Evolutionary conservation across 2,797 vertebrate species (phyloP).

Genomic region (Anguilla anguilla): DNA sequence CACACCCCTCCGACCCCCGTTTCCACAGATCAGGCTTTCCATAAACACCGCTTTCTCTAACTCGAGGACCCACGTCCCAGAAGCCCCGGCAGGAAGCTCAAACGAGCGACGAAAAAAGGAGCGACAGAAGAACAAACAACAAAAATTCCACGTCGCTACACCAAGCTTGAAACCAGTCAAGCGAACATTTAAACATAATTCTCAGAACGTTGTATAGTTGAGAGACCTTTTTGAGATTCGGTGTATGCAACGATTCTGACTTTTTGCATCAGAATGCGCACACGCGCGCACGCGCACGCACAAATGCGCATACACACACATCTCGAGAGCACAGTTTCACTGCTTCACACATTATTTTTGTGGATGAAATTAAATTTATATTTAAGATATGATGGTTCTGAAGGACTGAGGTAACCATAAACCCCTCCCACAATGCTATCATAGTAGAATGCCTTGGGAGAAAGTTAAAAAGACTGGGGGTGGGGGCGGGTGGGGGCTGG

Average conservation of each 20-base stretch:
- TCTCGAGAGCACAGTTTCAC: background rate
- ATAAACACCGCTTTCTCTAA: slow-evolving; percentile 5
- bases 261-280: slow-evolving; percentile 55
- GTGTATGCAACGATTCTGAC: slow-evolving; percentile 59
- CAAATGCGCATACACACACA: background rate
- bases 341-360: background rate
- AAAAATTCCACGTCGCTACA: slow-evolving; percentile 64
- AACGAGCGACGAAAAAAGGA: slow-evolving; percentile 48
- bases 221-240: slow-evolving; percentile 59
- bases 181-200: slow-evolving; percentile 68
- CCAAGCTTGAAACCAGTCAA: slow-evolving; percentile 97
- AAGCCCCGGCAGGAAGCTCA: slow-evolving; percentile 29
- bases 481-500: no score
- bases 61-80: slow-evolving; percentile 13
- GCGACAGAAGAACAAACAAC: slow-evolving; percentile 61
- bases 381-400: background rate
- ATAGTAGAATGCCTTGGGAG: background rate
- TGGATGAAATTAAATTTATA: slow-evolving; percentile 8
- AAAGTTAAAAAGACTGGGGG: background rate
- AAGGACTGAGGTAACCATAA: slow-evolving; percentile 10
- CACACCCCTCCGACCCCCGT: background rate
- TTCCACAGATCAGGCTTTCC: slow-evolving; percentile 4
- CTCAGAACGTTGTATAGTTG: slow-evolving; percentile 45
- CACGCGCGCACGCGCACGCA: no score
- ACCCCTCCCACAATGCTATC: slow-evolving; percentile 1